Conservation (phyloP, 2,888 invertebrate genomes). For the Pseudanteris insignis region DNA sequence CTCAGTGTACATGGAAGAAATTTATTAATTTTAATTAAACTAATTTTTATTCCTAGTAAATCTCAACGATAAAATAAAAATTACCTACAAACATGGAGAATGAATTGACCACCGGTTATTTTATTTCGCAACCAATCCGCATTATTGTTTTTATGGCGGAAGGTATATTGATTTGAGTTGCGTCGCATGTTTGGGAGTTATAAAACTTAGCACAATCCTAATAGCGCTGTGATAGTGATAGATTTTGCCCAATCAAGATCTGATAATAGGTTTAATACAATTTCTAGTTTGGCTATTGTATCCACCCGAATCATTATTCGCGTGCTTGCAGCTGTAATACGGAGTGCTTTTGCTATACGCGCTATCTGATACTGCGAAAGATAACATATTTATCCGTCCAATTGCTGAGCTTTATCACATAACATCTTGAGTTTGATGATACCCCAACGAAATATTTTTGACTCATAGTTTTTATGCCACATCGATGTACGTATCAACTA, state of each 20-base stretch:
- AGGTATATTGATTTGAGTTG: slow-evolving; percentile 27
- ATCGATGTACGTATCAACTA: too few relatives aligned
- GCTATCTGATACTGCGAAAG: slow-evolving; percentile 17
- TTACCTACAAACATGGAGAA: too few relatives aligned
- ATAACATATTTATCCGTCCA: slow-evolving; percentile 28
- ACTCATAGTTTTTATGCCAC: slow-evolving; percentile 1
- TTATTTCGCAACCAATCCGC: too few relatives aligned
- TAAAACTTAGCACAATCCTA: slow-evolving; percentile 32
- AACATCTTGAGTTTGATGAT: slow-evolving; percentile 21
- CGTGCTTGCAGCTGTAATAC: slow-evolving; percentile 20
- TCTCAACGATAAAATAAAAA: too few relatives aligned
- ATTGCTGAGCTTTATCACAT: slow-evolving; percentile 15
- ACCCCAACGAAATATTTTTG: slow-evolving; percentile 14
- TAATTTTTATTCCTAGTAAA: too few relatives aligned
- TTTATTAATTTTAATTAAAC: too few relatives aligned
- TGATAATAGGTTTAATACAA: slow-evolving; percentile 32
- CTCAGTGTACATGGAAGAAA: too few relatives aligned
- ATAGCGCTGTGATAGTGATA: slow-evolving; percentile 34
- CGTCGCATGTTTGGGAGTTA: slow-evolving; percentile 35
- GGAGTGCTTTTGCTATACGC: slow-evolving; percentile 20
- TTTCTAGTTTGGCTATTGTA: slow-evolving; percentile 15
- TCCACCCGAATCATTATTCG: slow-evolving; percentile 11
- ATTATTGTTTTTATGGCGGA: slow-evolving; percentile 2
- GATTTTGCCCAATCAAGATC: slow-evolving; percentile 26
- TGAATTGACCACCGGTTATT: too few relatives aligned